Conservation (phyloP, 2,113 vertebrate species). For the Todiramphus chloris region DNA sequence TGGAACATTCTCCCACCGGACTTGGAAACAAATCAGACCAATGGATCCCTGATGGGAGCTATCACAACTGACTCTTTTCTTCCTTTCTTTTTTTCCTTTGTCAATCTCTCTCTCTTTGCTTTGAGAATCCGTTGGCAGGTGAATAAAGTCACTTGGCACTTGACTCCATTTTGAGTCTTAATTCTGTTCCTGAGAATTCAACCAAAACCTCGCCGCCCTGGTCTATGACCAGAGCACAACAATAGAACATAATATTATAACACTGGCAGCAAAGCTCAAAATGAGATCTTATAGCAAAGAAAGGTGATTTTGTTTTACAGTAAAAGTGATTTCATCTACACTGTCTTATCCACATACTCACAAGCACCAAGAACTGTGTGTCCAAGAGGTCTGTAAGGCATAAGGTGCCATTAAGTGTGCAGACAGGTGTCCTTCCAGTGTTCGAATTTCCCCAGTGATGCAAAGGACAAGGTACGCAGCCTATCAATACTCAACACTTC, state of each 20-base stretch:
- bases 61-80: no score
- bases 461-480: rapidly evolving
- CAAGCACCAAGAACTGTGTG: neutral
- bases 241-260: neutral
- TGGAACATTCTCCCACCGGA: no score
- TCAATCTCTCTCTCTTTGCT: no score
- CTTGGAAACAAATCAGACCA: no score
- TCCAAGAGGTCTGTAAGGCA: neutral
- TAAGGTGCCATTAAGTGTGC: neutral
- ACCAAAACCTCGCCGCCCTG: no score
- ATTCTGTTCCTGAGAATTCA: no score
- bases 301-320: neutral
- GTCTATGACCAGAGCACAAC: no score
- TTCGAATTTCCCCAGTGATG: neutral
- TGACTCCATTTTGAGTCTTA: no score
- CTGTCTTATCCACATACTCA: neutral
- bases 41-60: no score
- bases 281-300: neutral
- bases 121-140: no score
- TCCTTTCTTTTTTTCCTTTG: no score
- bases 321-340: neutral
- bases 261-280: neutral
- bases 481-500: neutral
- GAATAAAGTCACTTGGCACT: no score
- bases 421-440: neutral